Base-by-base conservation (phyloP, 2,888 invertebrate genomes). In the Habrosyne pyritoides region DNA sequence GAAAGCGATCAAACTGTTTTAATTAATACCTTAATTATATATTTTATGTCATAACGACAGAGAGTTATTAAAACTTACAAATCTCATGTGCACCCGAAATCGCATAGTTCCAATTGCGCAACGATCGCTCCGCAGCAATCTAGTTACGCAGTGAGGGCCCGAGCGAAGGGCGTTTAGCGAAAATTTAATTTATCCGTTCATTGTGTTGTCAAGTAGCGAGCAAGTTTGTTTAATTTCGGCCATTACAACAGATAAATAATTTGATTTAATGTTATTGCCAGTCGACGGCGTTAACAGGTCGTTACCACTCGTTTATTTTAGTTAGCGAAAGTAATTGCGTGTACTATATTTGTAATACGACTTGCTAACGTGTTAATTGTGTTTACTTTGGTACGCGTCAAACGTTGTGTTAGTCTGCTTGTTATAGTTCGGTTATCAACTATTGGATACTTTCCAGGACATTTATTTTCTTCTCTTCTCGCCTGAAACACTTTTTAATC, bases 221-320 rank as follows among this genome's bases (percentile, higher is more conserved):
- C 53, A 53, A 53, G 48, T 48, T 53, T 42, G 53, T 49, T 53
- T 53, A 49, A 53, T 53, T 53, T 36, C 33, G 48, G 24, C 49
- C 49, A 36, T 36, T 42, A 42, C 42, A 18, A 18, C 42, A 42
- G 42, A 42, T 42, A 42, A 18, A 42, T 42, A 42, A 42, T 42
- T 42, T 42, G 42, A 42, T 42, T 42, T 42, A 42, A 42, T 42
- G 42, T 42, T 42, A 42, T 18, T 42, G 18, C 42, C n/a, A 8
- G 42, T 18, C 18, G 36, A n/a, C 36, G 24, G 24, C 24, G 14
- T 14, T 36, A 36, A 6, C 36, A 14, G 36, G 36, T 36, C 36
- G 36, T 36, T 36, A 42, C 8, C 18, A 42, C 18, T 42, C 42
- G 42, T 18, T 42, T 18, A 36, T 36, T 36, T 36, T 36, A 36